Base-by-base conservation (phyloP, 2,113 vertebrate genomes). In the Poeciliopsis prolifica region DNA sequence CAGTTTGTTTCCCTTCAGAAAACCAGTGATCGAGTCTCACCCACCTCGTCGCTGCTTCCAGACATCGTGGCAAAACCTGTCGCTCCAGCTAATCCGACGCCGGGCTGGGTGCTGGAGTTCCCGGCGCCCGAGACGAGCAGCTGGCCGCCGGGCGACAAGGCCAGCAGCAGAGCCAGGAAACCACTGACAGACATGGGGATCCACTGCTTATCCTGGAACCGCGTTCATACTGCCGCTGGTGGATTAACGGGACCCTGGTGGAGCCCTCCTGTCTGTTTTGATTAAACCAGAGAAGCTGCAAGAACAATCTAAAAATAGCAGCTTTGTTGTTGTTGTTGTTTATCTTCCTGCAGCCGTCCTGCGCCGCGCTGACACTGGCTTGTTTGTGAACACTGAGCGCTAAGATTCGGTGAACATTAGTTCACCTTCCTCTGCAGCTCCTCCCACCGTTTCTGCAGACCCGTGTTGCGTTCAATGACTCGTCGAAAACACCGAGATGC, bases 1-100 rank as follows among this genome's bases (percentile, higher is more conserved):
- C 54, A 30, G 14, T 24, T 35, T 22, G 12, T 17, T 51, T 42
- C 58, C n/a, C 33, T n/a, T 22, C 33, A 26, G 22, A 28, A n/a
- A 5, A n/a, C 17, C 12, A 35, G 7, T n/a, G 17, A 30, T 42
- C 0, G 8, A 60, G 35, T 61, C 17, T 61, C 74, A 89, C 90
- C 1, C 7, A 93, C 92, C 90, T 88, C 61, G 31, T 92, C 90
- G 29, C 31, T 86, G 72, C n/a, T 83, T 29, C 35, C 60, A n/a
- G 65, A 33, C 83, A 80, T 79, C 80, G 11, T 51, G 37, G 29
- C 22, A 4, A 12, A 17, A 14, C 74, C 17, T 26, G 44, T 37
- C 68, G 3, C 28, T 24, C 65, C 65, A 0, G 44, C 12, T 29
- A 29, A 6, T 35, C 64, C 70, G 54, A 74, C 67, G 61, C 22